A percentile compares a stretch with the other conserved stretches of the same genome.
Evolutionary conservation across 2,888 invertebrate genomes (phyloP).

Genomic region (Torymus tubicola): DNA sequence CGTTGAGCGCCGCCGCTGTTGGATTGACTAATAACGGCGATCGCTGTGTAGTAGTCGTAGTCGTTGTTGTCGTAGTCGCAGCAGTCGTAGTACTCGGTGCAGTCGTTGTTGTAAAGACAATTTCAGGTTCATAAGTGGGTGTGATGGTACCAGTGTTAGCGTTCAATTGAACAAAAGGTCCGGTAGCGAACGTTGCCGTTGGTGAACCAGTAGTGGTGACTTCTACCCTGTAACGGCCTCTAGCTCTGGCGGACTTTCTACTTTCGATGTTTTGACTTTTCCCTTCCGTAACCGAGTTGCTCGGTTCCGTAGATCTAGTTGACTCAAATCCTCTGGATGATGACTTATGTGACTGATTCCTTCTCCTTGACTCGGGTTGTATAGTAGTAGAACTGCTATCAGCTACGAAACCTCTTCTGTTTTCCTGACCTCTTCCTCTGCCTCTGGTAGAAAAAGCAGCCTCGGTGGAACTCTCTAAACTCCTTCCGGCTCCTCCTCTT

Average conservation of each 20-base stretch:
- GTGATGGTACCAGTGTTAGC: neutral
- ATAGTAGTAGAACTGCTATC: slow-evolving; percentile 1
- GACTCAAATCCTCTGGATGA: slow-evolving; percentile 7
- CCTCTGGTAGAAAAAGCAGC: slow-evolving; percentile 20
- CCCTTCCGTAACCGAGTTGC: neutral
- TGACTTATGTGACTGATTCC: slow-evolving; percentile 13
- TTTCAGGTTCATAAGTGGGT: slow-evolving; percentile 16
- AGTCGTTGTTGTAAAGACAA: slow-evolving; percentile 13
- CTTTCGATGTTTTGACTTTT: neutral
- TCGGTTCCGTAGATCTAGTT: neutral
- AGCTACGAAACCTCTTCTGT: slow-evolving; percentile 13
- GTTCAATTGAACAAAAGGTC: neutral
- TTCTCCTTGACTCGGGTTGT: slow-evolving; percentile 4
- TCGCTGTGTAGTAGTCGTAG: slow-evolving; percentile 11
- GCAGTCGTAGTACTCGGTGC: neutral
- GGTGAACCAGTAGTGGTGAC: neutral
- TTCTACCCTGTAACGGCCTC: slow-evolving; percentile 34
- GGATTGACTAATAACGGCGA: no score
- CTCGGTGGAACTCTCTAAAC: slow-evolving; percentile 39
- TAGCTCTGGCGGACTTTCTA: slow-evolving; percentile 19
- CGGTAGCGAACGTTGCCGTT: neutral
- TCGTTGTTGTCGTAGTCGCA: slow-evolving; percentile 32
- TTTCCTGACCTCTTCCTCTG: slow-evolving; percentile 2
- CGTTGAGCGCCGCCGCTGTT: neutral
- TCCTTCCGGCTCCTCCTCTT: slow-evolving; percentile 20